Base-by-base conservation (phyloP, 2,113 vertebrate species). In the Malurus cyaneus region DNA sequence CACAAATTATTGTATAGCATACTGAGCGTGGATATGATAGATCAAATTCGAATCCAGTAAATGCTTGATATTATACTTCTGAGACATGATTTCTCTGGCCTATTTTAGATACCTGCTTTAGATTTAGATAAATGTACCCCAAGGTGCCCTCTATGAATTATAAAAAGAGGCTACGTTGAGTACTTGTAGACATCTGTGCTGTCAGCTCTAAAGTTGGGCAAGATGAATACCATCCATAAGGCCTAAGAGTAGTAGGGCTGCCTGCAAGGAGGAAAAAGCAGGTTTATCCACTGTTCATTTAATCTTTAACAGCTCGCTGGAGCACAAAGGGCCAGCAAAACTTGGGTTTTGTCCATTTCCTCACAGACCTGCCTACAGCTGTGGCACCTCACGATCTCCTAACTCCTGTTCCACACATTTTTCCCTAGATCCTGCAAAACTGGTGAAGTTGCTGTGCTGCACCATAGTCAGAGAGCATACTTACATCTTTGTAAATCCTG, bases 141-240 rank as follows among this genome's bases (percentile, higher is more conserved):
- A 95, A 94, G 91, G 88, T 96, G 88, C 76, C 86, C 95, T 93
- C 82, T 70, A 54, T 90, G 94, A 96, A 94, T 94, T 94, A 95
- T 62, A 93, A 88, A 93, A 56, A 90, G 67, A 73, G 61, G 39
- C 54, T 83, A 70, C 2, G 0, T 69, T 89, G 81, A 92, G 62
- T 83, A 70, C 76, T 94, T 88, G 66, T 69, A 93, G 88, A 90
- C 94, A 95, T 92, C 92, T 94, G 94, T 88, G 67, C 92, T 94
- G 94, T 94, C 94, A 93, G 3, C 77, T 95, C 76, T 77, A 50
- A 88, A 95, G 90, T 28, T 66, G 70, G 88, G 76, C 54, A 95
- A 96, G 95, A 95, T 94, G 80, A 92, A 95, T 96, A 83, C 76
- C 39, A 93, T 66, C 76, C 82, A 86, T 82, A 94, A 94, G 82